These are phyloP conservation scores for Lycocerus yunnanus DNA, from an alignment of 2,888 invertebrate genomes.

Conservation along the genomic window DNA sequence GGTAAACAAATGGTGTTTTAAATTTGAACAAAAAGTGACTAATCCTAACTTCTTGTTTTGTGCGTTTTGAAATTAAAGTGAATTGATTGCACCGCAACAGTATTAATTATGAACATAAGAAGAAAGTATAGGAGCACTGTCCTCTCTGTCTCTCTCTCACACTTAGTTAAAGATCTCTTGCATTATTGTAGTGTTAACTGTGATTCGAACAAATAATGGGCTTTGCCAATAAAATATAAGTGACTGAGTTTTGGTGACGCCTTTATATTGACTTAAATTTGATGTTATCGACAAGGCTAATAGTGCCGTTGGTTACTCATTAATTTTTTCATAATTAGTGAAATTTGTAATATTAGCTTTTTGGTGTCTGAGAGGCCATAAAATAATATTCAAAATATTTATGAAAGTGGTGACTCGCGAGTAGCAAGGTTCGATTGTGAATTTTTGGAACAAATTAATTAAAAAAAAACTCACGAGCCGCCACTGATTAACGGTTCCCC, in stretches of 20 bases:
- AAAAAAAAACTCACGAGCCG: neutral
- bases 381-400: slow-evolving; percentile 28
- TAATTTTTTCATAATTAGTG: slow-evolving; percentile 29
- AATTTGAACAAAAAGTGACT: neutral
- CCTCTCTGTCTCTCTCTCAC: slow-evolving; percentile 36
- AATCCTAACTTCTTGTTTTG: slow-evolving; percentile 2
- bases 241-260: slow-evolving; percentile 35
- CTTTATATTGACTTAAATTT: slow-evolving; percentile 26
- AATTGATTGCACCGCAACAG: slow-evolving; percentile 42
- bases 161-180: slow-evolving; percentile 36
- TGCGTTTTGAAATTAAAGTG: slow-evolving; percentile 32
- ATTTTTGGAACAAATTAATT: neutral
- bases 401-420: neutral
- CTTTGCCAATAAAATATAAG: slow-evolving; percentile 38
- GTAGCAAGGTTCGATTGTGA: neutral
- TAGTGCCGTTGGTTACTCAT: slow-evolving; percentile 6
- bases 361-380: slow-evolving; percentile 38
- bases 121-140: slow-evolving; percentile 37
- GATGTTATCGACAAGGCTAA: slow-evolving; percentile 33
- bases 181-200: slow-evolving; percentile 44
- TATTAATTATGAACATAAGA: slow-evolving; percentile 44
- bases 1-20: neutral
- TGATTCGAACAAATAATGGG: slow-evolving; percentile 41
- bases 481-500: slow-evolving; percentile 19
- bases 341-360: slow-evolving; percentile 42